Base-by-base conservation (phyloP, 2,113 vertebrate genomes). In the Channa argus region DNA sequence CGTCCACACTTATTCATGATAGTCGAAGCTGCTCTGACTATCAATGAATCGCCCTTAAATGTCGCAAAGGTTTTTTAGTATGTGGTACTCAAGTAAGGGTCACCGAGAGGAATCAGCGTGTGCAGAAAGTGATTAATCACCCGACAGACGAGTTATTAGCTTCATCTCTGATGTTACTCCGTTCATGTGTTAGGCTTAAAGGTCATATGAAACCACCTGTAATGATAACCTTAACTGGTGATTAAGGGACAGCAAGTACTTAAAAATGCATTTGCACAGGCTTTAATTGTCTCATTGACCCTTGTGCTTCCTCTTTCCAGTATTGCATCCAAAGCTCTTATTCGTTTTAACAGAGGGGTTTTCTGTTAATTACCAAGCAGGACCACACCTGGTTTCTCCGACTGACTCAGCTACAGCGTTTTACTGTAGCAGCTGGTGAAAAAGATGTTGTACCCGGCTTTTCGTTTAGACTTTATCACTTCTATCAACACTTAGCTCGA, bases 261-360 rank as follows among this genome's bases (percentile, higher is more conserved):
- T 84, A 72, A 83, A 87, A 87, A 87, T 76, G 72, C 83, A 84
- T 86, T 85, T 82, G 86, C 68, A 59, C 46, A 3, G 54, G 2
- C 34, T 65, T 46, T 82, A 89, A 86, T 84, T 79, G 79, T 83
- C 59, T 87, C 50, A 36, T 80, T 89, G 91, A 91, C 90, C 86
- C 71, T 47, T 37, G 15, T 24, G 64, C 74, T 63, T 76, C 46
- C 4, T 68, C 49, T 36, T 5, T 5, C 13, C 51, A 15, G 13
- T 54, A 55, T 71, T 9, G 47, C 54, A 69, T 56, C 75, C 55
- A 15, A 15, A 37, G 39, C 34, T 71, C n/a, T 52, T 62, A 66
- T 74, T 60, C 38, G 45, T 68, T 88, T 88, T 67, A 77, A 68
- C 76, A 49, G 39, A 34, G 38, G 24, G 54, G 51, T 54, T 83